phyloP scores from a whole-genome alignment of 2,888 invertebrate species.

The Platypus cylindrus region DNA sequence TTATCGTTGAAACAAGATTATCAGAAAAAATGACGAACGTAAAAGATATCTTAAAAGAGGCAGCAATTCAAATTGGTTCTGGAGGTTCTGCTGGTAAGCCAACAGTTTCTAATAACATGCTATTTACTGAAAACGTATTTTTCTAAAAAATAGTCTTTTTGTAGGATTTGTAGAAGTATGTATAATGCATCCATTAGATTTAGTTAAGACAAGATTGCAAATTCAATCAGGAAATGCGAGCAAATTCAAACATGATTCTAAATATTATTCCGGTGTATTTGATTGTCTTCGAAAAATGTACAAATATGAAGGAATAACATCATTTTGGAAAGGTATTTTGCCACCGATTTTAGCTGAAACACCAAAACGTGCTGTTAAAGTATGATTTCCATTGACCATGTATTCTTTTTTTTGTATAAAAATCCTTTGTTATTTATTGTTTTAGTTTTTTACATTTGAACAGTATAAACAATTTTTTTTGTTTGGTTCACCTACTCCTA shows the following conservation, averaged over 20 bases:
- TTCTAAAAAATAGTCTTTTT: not conserved
- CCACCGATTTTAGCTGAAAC: constrained; percentile 91
- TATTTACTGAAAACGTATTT: not conserved
- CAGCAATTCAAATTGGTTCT: constrained; percentile 69
- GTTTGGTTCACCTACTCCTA: constrained; percentile 62
- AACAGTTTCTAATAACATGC: too few relatives aligned
- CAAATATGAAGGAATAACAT: constrained; percentile 64
- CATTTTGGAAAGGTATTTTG: constrained; percentile 88
- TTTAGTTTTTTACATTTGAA: constrained; percentile 80
- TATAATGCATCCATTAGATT: constrained; percentile 91
- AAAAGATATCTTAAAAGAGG: constrained; percentile 42
- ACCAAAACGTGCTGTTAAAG: constrained; percentile 85
- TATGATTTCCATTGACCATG: constrained; percentile 22
- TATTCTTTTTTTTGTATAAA: constrained; percentile 3
- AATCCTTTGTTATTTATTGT: constrained; percentile 17
- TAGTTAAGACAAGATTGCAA: constrained; percentile 84
- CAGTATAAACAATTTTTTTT: constrained; percentile 79
- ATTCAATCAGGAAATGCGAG: constrained; percentile 46
- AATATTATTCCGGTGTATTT: constrained; percentile 61
- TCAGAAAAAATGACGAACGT: constrained; percentile 21
- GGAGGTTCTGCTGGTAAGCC: constrained; percentile 73
- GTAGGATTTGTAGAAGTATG: constrained; percentile 82
- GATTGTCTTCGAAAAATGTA: constrained; percentile 89
- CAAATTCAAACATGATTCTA: constrained; percentile 33
- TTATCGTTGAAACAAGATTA: not conserved